Percentiles rank a stretch among this genome's conserved stretches.
Evolutionary conservation across 2,113 vertebrate species (phyloP).

Genomic region (Clarias magur): DNA sequence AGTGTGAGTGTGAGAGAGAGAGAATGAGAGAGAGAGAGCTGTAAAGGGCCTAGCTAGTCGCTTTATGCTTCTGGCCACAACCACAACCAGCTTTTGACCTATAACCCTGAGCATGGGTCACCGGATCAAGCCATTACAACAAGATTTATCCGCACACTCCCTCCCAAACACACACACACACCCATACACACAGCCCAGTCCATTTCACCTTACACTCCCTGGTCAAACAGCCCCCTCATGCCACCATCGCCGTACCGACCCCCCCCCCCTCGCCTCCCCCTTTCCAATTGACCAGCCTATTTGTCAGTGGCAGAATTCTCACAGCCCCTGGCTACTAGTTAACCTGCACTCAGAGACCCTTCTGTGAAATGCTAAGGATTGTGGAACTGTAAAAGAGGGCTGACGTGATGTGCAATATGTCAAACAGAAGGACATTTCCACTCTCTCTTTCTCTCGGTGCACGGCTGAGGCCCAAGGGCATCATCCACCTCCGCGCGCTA

Average conservation of each 20-base stretch:
- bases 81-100: constrained; percentile 45
- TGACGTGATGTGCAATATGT: constrained; percentile 72
- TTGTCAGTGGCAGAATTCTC: constrained; percentile 59
- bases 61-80: constrained; percentile 37
- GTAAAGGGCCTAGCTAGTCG: constrained; percentile 17
- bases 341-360: constrained; percentile 71
- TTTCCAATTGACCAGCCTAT: constrained; percentile 58
- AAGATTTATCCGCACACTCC: constrained; percentile 50
- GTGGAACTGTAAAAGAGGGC: constrained; percentile 67
- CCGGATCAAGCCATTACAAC: constrained; percentile 38
- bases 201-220: constrained; percentile 38
- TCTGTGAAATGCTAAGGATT: constrained; percentile 73
- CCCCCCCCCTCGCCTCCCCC: constrained; percentile 32
- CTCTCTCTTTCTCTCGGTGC: constrained; percentile 58
- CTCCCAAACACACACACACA: background rate
- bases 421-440: constrained; percentile 76
- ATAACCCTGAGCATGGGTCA: constrained; percentile 26
- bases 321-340: constrained; percentile 72
- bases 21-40: background rate
- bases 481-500: constrained; percentile 81
- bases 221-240: constrained; percentile 40
- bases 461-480: constrained; percentile 78
- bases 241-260: background rate
- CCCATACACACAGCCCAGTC: background rate
- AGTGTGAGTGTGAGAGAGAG: background rate